Conservation (phyloP, 2,113 vertebrate species). For the human region GRCh38 chr7:135968001-135968500, state of each 20-base stretch:
- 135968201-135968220: not conserved
- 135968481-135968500: not conserved
- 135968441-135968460: not conserved
- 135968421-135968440: not conserved
- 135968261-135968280: not conserved
- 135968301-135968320: not conserved
- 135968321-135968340: not conserved
- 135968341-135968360: not conserved
- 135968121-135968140: not conserved
- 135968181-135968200: not conserved
- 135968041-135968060: no score
- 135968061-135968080: no score
- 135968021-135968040: no score
- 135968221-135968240: not conserved
- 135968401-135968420: not conserved
- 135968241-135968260: not conserved
- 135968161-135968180: slow-evolving; percentile 1
- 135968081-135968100: no score
- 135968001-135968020: no score
- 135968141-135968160: not conserved
- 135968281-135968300: not conserved
- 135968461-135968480: not conserved
- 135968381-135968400: not conserved
- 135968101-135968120: not conserved
- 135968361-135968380: not conserved